Percentiles rank a stretch among this genome's conserved stretches.
These are phyloP conservation scores for Rhyacichthys aspro DNA, from an alignment of 2,797 vertebrate genomes.

Conservation along the genomic window DNA sequence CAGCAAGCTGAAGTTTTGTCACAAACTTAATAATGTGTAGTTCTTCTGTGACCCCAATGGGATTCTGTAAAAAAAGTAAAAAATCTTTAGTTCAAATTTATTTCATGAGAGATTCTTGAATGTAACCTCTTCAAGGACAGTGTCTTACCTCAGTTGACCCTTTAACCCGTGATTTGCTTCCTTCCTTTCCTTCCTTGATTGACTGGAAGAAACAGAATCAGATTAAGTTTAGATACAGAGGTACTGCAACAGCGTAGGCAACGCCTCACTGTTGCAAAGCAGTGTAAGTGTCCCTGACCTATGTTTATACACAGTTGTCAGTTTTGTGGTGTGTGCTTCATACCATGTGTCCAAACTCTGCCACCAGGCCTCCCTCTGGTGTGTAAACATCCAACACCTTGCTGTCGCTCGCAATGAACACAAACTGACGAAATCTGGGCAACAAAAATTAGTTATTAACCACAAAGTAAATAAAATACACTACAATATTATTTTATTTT, in stretches of 20 bases:
- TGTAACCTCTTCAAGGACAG: neutral
- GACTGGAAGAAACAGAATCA: constrained; percentile 69
- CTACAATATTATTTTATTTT: neutral
- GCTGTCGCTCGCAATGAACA: constrained; percentile 81
- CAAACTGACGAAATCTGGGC: constrained; percentile 87
- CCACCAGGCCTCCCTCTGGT: constrained; percentile 85
- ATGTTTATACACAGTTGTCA: no score
- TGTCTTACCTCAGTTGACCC: constrained; percentile 85
- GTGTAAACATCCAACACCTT: constrained; percentile 91
- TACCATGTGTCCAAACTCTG: constrained; percentile 87
- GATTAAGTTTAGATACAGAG: neutral
- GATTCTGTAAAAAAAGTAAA: constrained; percentile 67
- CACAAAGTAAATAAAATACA: neutral
- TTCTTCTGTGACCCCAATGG: constrained; percentile 89
- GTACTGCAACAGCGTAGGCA: neutral
- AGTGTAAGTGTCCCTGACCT: no score
- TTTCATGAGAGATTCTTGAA: neutral
- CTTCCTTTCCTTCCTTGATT: constrained; percentile 78
- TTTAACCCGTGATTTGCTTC: constrained; percentile 73
- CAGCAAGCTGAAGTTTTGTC: constrained; percentile 80
- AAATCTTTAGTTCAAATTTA: neutral
- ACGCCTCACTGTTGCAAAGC: neutral
- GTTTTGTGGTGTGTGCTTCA: no score
- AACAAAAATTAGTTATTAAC: neutral
- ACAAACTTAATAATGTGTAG: constrained; percentile 92